Evolutionary conservation across 2,797 vertebrate genomes (phyloP).

Genomic region (Chiroxiphia lanceolata): DNA sequence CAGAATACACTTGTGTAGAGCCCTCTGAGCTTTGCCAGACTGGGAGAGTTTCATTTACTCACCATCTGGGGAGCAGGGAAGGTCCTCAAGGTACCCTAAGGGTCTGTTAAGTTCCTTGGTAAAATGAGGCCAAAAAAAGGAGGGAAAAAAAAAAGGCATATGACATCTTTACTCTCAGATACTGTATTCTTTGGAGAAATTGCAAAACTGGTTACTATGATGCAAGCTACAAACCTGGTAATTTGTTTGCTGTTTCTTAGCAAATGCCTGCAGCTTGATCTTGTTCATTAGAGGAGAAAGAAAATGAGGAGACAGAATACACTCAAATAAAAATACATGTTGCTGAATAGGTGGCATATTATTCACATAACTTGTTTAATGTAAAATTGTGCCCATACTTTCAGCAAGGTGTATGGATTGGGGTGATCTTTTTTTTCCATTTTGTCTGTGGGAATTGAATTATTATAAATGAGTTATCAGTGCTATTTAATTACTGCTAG

Average conservation of each 20-base stretch:
- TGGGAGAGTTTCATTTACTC: neutral
- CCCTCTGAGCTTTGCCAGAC: neutral
- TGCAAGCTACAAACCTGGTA: neutral
- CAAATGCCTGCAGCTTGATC: rapidly evolving
- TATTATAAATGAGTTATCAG: neutral
- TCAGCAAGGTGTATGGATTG: neutral
- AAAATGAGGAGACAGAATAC: neutral
- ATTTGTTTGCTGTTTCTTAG: neutral
- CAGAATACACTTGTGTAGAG: neutral
- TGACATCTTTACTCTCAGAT: neutral
- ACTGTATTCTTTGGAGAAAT: neutral
- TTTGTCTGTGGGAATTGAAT: neutral
- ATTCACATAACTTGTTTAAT: neutral
- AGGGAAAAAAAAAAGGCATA: no score
- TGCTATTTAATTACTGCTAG: neutral
- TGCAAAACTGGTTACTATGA: neutral
- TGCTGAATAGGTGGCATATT: neutral
- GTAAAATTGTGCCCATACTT: neutral
- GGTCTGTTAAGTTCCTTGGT: neutral
- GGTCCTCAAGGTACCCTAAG: neutral
- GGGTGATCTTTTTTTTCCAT: neutral
- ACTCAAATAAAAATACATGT: neutral
- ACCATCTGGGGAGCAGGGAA: neutral
- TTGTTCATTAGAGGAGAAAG: neutral
- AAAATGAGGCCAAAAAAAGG: rapidly evolving